Percentiles rank a stretch among this genome's conserved stretches.
Conservation (phyloP, 92 coral and sea anemone genomes). For the Chrysogorgia sp. region DNA sequence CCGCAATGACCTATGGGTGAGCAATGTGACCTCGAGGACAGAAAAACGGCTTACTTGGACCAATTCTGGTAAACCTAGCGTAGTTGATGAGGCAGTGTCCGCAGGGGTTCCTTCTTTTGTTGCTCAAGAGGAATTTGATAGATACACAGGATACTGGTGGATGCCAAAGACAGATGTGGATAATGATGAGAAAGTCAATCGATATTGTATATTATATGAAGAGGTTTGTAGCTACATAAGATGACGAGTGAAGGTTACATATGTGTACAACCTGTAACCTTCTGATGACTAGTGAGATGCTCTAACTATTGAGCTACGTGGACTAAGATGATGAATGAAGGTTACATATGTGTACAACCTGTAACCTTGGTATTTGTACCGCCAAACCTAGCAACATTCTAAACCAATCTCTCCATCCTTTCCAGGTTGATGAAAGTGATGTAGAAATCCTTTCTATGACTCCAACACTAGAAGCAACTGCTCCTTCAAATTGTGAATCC, state of each 20-base stretch:
- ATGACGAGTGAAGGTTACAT: neutral
- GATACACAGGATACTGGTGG: slow-evolving; percentile 99
- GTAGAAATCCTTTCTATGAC: slow-evolving; percentile 91
- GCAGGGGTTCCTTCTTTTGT: slow-evolving; percentile 99
- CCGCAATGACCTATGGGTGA: slow-evolving; percentile 93
- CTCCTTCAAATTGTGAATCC: slow-evolving; percentile 75
- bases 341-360: too few relatives aligned
- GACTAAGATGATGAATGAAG: too few relatives aligned
- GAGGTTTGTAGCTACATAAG: slow-evolving; percentile 91
- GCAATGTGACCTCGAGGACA: slow-evolving; percentile 74
- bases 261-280: neutral
- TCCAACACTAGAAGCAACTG: slow-evolving; percentile 80
- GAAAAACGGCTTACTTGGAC: slow-evolving; percentile 83
- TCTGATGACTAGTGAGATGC: neutral
- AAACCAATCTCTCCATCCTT: too few relatives aligned
- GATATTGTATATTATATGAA: slow-evolving; percentile 88
- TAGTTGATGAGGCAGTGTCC: slow-evolving; percentile 80
- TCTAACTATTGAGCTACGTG: too few relatives aligned
- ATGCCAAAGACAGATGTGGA: slow-evolving; percentile 72
- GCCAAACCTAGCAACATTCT: too few relatives aligned
- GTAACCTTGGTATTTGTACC: too few relatives aligned
- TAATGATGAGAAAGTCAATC: slow-evolving; percentile 61
- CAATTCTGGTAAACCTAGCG: slow-evolving; percentile 75
- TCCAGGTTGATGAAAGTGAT: slow-evolving; percentile 90
- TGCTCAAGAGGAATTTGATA: slow-evolving; percentile 94